Evolutionary conservation across 2,888 invertebrate species (phyloP).

Genomic region (Agriopis leucophaearia): DNA sequence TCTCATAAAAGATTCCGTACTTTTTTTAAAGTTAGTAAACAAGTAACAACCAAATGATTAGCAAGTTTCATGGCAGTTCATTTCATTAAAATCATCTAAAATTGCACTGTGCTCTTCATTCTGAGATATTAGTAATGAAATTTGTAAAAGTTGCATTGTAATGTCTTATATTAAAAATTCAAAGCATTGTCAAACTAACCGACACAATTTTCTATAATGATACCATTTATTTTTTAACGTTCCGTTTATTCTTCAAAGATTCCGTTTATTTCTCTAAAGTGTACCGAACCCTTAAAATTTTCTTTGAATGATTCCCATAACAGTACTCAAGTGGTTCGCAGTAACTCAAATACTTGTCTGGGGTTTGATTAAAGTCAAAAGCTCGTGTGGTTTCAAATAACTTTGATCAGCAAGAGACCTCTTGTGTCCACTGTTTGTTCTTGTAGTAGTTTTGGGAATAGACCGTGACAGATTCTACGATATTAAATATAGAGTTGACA

Average conservation of each 20-base stretch:
- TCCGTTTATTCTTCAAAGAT: neutral
- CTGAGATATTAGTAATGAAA: too few relatives aligned
- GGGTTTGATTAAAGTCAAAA: conserved; percentile 14
- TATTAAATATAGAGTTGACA: neutral
- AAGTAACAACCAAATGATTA: neutral
- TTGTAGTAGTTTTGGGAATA: neutral
- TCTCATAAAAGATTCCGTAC: neutral
- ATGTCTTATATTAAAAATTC: too few relatives aligned
- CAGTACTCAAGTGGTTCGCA: conserved; percentile 7
- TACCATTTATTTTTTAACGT: neutral
- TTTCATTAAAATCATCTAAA: too few relatives aligned
- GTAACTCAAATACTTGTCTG: conserved; percentile 23
- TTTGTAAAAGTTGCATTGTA: too few relatives aligned
- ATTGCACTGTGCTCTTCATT: too few relatives aligned
- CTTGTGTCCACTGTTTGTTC: conserved; percentile 1
- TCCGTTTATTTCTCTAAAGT: neutral
- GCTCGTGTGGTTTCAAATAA: conserved; percentile 56
- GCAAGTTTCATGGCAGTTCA: too few relatives aligned
- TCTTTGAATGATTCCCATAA: neutral
- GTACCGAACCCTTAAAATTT: neutral
- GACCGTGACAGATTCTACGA: neutral
- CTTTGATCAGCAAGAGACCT: conserved; percentile 24
- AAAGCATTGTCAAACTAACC: too few relatives aligned
- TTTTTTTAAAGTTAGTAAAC: neutral
- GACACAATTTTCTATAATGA: too few relatives aligned